Evolutionary conservation across 2,888 invertebrate species (phyloP).

Genomic region (Piscicola geometra): DNA sequence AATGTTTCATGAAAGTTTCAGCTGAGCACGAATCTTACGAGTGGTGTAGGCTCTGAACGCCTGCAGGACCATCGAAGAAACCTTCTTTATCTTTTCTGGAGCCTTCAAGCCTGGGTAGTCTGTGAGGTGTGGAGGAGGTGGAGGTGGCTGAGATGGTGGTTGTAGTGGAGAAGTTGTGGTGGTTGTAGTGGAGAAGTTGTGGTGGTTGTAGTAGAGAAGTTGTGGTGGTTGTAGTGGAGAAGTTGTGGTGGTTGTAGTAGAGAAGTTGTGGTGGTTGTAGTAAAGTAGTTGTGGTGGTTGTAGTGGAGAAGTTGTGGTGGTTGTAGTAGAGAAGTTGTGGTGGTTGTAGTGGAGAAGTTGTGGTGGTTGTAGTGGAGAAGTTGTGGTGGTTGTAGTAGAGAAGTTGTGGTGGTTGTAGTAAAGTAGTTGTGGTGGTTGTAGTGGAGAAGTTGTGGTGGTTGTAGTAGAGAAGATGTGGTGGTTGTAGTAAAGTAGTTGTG

Average conservation of each 20-base stretch:
- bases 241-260: too few relatives aligned
- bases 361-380: background rate
- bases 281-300: too few relatives aligned
- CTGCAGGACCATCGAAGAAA: constrained; percentile 22
- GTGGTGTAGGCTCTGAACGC: constrained; percentile 40
- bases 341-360: background rate
- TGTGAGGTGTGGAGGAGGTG: background rate
- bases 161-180: background rate
- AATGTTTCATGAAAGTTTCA: background rate
- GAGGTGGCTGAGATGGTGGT: background rate
- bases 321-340: too few relatives aligned
- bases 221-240: background rate
- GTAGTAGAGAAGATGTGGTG: too few relatives aligned
- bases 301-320: too few relatives aligned
- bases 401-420: too few relatives aligned
- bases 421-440: too few relatives aligned
- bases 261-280: too few relatives aligned
- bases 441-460: background rate
- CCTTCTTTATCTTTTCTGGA: constrained; percentile 32
- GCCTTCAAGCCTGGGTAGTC: constrained; percentile 37
- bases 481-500: too few relatives aligned
- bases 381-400: background rate
- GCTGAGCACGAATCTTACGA: constrained; percentile 26
- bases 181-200: background rate
- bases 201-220: background rate